Conservation (phyloP, 30 jellyfish, hydroid and myxozoan genomes). For the Clytia hemisphaerica region DNA sequence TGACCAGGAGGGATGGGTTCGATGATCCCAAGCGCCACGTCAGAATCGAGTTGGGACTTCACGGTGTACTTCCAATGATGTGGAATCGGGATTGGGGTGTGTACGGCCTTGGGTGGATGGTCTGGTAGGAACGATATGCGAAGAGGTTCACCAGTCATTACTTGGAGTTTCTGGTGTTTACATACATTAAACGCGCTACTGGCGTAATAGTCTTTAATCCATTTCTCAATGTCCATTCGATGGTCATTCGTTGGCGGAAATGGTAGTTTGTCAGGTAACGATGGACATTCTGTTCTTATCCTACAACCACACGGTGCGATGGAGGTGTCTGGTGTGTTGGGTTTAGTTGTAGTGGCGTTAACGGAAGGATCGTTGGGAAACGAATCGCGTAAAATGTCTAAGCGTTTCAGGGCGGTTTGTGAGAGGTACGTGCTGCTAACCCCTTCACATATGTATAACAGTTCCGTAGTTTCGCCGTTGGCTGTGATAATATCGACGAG, state of each 20-base stretch:
- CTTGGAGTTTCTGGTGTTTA: neutral
- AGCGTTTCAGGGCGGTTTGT: neutral
- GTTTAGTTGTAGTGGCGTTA: neutral
- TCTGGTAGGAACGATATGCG: neutral
- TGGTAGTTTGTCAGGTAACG: neutral
- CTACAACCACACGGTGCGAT: neutral
- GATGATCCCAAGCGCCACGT: slow-evolving; percentile 28
- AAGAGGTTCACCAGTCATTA: slow-evolving; percentile 16
- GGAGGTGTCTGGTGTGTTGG: neutral
- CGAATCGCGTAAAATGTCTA: neutral
- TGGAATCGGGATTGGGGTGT: slow-evolving; percentile 23
- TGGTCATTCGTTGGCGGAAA: neutral
- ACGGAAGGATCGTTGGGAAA: slow-evolving; percentile 15
- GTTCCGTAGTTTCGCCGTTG: slow-evolving; percentile 1
- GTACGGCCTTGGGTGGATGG: neutral
- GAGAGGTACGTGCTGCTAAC: slow-evolving; percentile 12
- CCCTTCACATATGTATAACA: slow-evolving; percentile 5
- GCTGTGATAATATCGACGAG: neutral
- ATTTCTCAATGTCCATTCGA: neutral
- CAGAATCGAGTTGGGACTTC: slow-evolving; percentile 17
- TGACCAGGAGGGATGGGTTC: slow-evolving; percentile 41
- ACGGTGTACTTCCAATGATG: slow-evolving; percentile 23
- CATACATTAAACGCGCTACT: slow-evolving; percentile 6
- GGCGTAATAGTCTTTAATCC: neutral
- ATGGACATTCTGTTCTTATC: neutral